A percentile compares a stretch with the other conserved stretches of the same genome.
These are phyloP conservation scores for Pelagia noctiluca DNA, from an alignment of 30 jellyfish, hydroid and myxozoan genomes.

Conservation along the genomic window DNA sequence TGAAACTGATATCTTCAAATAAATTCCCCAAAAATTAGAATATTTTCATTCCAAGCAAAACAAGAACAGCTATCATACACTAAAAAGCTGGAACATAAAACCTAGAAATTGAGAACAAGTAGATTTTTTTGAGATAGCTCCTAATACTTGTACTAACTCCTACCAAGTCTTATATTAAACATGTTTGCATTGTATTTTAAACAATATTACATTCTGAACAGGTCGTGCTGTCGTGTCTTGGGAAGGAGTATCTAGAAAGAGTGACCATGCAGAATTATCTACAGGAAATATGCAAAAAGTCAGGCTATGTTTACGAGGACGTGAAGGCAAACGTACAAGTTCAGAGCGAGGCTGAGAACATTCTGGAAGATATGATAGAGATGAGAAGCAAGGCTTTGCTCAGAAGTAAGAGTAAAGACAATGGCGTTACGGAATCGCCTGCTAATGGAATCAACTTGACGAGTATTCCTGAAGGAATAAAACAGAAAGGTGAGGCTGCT, in stretches of 20 bases:
- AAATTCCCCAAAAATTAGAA: too few species aligned
- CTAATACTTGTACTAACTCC: too few species aligned
- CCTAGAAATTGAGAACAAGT: too few species aligned
- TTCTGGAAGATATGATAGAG: constrained; percentile 53
- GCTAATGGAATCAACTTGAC: background rate
- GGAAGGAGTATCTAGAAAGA: constrained; percentile 83
- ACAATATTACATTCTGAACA: too few species aligned
- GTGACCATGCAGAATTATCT: constrained; percentile 71
- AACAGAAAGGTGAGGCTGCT: too few species aligned
- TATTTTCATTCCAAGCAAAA: too few species aligned
- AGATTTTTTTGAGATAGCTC: too few species aligned
- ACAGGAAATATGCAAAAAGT: constrained; percentile 75
- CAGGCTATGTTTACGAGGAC: constrained; percentile 68
- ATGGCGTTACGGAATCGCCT: constrained; percentile 24
- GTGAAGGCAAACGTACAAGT: constrained; percentile 37
- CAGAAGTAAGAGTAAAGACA: constrained; percentile 3
- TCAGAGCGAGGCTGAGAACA: constrained; percentile 52
- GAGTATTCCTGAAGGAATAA: background rate
- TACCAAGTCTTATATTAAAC: too few species aligned
- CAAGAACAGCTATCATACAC: too few species aligned
- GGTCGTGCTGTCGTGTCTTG: constrained; percentile 84
- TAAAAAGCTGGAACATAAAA: too few species aligned
- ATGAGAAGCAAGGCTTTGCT: constrained; percentile 50
- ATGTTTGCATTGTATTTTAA: too few species aligned
- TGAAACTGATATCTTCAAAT: too few species aligned